Percentiles rank a stretch among this genome's conserved stretches.
Conservation (phyloP, 2,797 vertebrate species). For the Arnoldichthys spilopterus region DNA sequence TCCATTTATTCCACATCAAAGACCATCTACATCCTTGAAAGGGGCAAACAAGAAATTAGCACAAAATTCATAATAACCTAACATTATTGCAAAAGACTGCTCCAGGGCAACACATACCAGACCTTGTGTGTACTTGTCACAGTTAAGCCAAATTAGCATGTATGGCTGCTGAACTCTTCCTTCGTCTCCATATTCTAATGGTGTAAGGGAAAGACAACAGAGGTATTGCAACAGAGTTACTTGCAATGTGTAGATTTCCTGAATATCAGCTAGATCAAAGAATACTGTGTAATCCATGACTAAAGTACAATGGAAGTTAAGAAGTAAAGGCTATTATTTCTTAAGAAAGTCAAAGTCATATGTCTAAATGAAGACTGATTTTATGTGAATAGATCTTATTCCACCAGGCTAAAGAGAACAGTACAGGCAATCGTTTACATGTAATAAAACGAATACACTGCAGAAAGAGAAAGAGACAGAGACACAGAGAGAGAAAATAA, state of each 20-base stretch:
- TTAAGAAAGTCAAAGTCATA: background rate
- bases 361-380: constrained; percentile 1
- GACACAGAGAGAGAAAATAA: constrained; percentile 10
- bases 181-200: too few relatives aligned
- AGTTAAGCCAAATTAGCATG: background rate
- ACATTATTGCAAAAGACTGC: background rate
- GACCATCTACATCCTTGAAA: too few relatives aligned
- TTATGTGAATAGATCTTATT: constrained; percentile 29
- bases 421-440: constrained; percentile 25
- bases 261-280: background rate
- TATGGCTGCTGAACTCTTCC: background rate
- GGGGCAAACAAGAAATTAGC: too few relatives aligned
- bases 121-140: background rate
- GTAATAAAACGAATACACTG: constrained; percentile 30
- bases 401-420: constrained; percentile 3
- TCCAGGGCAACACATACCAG: background rate
- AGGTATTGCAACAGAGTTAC: background rate
- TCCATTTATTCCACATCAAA: too few relatives aligned
- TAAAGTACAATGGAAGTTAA: background rate
- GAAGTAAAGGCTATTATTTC: background rate
- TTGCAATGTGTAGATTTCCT: background rate
- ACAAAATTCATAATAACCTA: background rate
- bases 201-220: background rate
- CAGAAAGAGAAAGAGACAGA: background rate
- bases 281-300: constrained; percentile 16